Base-by-base conservation (phyloP, 2,113 vertebrate species). In the Perca flavescens region DNA sequence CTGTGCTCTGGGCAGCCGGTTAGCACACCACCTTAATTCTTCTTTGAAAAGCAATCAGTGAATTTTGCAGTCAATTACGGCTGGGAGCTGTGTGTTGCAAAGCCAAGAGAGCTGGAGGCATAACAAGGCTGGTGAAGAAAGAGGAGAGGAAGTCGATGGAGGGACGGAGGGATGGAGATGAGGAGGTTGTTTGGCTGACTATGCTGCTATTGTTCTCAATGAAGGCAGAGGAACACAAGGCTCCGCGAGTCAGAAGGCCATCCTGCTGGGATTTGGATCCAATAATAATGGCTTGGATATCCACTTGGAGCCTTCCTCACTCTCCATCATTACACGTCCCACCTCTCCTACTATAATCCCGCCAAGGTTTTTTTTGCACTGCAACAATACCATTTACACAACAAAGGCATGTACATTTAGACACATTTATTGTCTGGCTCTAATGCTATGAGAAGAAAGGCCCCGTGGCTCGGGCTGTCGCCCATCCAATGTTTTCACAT, bases 31-130 rank as follows among this genome's bases (percentile, higher is more conserved):
- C 77, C 86, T 77, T 82, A 47, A 66, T 64, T 83, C 84, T 73
- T 85, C 86, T 90, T 88, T 91, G 86, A 92, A 94, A 85, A 79
- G 87, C 88, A 93, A 91, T 92, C 87, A 87, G 86, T 56, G 75
- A 74, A 87, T 91, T 93, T 91, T 92, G 74, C 86, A 88, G 86
- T 91, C 83, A 83, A 89, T 92, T 92, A 86, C 77, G 64, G 61
- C 70, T 64, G 66, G 80, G 65, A 80, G 77, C 58, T 36, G 43
- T 69, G 74, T 85, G 74, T 83, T 63, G 82, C 65, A 21, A 52
- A 74, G 88, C 83, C 85, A 93, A 84, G 77, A 65, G 40, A 19
- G 15, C 79, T 31, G 0, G 71, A 83, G 74, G 79, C 54, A 19
- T 43, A 68, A 73, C 73, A 19, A 82, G 84, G 66, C 47, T 70